These are phyloP conservation scores for Caenorhabditis parvicauda DNA, from an alignment of 2,888 invertebrate species.

Conservation along the genomic window DNA sequence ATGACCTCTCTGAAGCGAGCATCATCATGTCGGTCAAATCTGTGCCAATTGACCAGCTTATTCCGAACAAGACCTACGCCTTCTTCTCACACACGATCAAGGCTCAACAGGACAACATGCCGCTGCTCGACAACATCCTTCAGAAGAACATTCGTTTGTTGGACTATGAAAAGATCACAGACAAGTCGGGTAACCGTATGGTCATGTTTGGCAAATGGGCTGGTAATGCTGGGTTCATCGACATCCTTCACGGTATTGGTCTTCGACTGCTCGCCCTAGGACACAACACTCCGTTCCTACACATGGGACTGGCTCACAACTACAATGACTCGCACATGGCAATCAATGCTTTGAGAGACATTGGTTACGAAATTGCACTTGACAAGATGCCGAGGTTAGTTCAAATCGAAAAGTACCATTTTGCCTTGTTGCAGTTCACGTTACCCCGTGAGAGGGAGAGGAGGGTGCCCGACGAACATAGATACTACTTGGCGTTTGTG, in stretches of 20 bases:
- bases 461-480: too few relatives aligned
- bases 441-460: not conserved
- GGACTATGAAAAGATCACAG: slow-evolving; percentile 94
- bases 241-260: slow-evolving; percentile 94
- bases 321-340: slow-evolving; percentile 97
- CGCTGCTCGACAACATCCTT: slow-evolving; percentile 87
- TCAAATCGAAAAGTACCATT: too few relatives aligned
- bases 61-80: slow-evolving; percentile 94
- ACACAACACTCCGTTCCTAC: slow-evolving; percentile 98
- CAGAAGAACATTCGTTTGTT: slow-evolving; percentile 93
- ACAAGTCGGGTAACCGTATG: slow-evolving; percentile 81
- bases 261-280: slow-evolving; percentile 87
- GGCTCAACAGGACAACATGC: slow-evolving; percentile 97
- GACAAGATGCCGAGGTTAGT: slow-evolving; percentile 86
- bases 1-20: slow-evolving; percentile 91
- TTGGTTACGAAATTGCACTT: slow-evolving; percentile 96
- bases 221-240: slow-evolving; percentile 89
- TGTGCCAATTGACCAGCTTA: slow-evolving; percentile 79
- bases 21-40: slow-evolving; percentile 97
- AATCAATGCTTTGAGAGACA: slow-evolving; percentile 90
- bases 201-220: slow-evolving; percentile 99
- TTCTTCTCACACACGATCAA: slow-evolving; percentile 99
- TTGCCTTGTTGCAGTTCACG: too few relatives aligned
- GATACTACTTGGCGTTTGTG: too few relatives aligned
- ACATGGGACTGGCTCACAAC: slow-evolving; percentile 96